Base-by-base conservation (phyloP, 2,113 vertebrate genomes). In the Ginglymostoma cirratum region DNA sequence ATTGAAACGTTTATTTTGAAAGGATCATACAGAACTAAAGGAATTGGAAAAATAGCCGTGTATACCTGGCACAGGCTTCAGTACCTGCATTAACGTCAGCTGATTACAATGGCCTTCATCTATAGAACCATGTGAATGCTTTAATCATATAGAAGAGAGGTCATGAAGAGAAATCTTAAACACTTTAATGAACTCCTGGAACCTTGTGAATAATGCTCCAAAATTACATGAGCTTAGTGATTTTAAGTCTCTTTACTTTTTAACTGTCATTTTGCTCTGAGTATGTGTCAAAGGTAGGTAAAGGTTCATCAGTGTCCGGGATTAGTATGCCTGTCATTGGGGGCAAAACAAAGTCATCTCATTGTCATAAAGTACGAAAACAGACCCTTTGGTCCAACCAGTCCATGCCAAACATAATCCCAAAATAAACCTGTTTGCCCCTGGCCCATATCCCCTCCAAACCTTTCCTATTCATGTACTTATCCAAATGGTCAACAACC, bases 1-100 rank as follows among this genome's bases (percentile, higher is more conserved):
- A 52, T 95, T 70, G 93, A 72, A 95, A 45, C 67, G 67, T 95
- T 95, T 95, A 95, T 72, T 95, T 95, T 95, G 42, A 12, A 95
- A 95, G 52, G 94, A 72, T 76, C 42, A 72, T 19, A 4, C 45
- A 72, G 94, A 95, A 95, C 34, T 90, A 95, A 72, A 48, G 67
- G 66, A 10, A n/a, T 15, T 95, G 67, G 67, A 95, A 2, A 95
- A 76, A 72, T 69, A 72, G 23, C 27, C 45, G 48, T 12, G 30
- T 72, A 19, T 12, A 61, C 45, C 94, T 95, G 89, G 89, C 89
- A 93, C 34, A 21, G 89, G 30, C 65, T 67, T 34, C 61, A 93
- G 61, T 17, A 52, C 52, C 42, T 95, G 30, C 69, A 95, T 95
- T 95, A 95, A 95, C 94, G 76, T 38, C 3, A 93, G 61, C 61